Conservation (phyloP, 2,888 invertebrate species). For the Chouioia cunea region DNA sequence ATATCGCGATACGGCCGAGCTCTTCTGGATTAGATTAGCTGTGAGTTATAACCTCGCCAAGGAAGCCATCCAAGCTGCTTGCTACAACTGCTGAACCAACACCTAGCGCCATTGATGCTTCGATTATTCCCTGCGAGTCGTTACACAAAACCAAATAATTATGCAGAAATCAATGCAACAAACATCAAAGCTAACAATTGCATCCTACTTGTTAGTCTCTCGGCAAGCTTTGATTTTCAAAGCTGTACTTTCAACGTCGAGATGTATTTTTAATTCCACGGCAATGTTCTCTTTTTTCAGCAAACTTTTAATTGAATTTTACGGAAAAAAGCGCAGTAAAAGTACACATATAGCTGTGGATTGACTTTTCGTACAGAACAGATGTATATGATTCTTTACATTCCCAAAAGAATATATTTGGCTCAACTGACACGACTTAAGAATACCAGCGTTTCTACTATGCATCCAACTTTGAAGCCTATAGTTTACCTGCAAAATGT, state of each 20-base stretch:
- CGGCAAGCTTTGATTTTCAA: constrained; percentile 17
- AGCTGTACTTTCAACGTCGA: background rate
- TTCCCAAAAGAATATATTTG: constrained; percentile 28
- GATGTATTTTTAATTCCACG: background rate
- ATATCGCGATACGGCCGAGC: constrained; percentile 37
- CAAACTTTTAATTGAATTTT: constrained; percentile 40
- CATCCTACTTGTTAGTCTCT: no score
- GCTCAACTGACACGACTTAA: constrained; percentile 20
- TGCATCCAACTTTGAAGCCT: constrained; percentile 31
- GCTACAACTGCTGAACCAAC: no score
- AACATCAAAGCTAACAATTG: background rate
- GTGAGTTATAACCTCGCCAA: constrained; percentile 58
- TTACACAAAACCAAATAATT: constrained; percentile 41
- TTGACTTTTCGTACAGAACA: constrained; percentile 9
- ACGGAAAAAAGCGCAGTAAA: constrained; percentile 11
- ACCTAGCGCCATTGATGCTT: background rate
- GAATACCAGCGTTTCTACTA: constrained; percentile 43
- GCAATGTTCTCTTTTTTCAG: background rate
- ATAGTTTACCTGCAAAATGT: constrained; percentile 40
- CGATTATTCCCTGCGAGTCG: constrained; percentile 15
- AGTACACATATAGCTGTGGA: constrained; percentile 11
- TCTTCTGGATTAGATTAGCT: constrained; percentile 60
- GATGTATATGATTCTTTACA: no score
- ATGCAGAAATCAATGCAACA: constrained; percentile 36
- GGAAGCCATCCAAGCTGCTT: no score